Evolutionary conservation across 2,797 vertebrate species (phyloP), one percentile per base, ranked within the genome.

Genomic region (Pangasius mekongensis): DNA sequence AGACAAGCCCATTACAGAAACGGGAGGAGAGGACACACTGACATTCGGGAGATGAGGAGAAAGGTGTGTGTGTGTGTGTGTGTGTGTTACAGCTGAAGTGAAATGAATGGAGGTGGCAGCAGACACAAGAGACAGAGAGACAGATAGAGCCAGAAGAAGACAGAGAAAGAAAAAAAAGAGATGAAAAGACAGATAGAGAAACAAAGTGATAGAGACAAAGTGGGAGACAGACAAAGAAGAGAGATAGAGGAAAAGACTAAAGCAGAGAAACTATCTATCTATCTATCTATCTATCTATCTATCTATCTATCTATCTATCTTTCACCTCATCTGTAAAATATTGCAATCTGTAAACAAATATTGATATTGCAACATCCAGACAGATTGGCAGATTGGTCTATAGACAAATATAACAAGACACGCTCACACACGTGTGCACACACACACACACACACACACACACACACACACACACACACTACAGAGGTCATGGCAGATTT

Each of bases 1-100:
- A 95, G 95, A 96, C 95, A 95, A 95, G 95, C 94, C 94, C 95
- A 96, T 96, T 97, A 96, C 95, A 91, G 93, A 88, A 90, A 94
- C 90, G 87, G 71, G 83, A 83, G 64, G 69, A 84, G 66, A 85
- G 67, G n/a, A 62, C 85, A 87, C 81, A 14, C 81, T 88, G 83
- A 86, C 88, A 91, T 92, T 93, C 90, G 91, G 87, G 88, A 89
- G 56, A 84, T 33, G 56, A 77, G n/a, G 10, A 80, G 52, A 80
- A 78, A 78, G 43, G 66, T 87, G 82, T 30, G 62, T 33, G n/a
- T 69, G 20, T 56, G 71, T 67, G 71, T 43, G 43, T 43, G 43
- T 43, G 60, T 88, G 3, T 67, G 73, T 76, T 87, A 82, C 49
- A 16, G 49, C 77, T 58, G 52, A 81, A 81, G 76, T 71, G 52